Evolutionary conservation across 2,113 vertebrate genomes (phyloP), one percentile per base, ranked within the genome.

Genomic region (Pterocles gutturalis): DNA sequence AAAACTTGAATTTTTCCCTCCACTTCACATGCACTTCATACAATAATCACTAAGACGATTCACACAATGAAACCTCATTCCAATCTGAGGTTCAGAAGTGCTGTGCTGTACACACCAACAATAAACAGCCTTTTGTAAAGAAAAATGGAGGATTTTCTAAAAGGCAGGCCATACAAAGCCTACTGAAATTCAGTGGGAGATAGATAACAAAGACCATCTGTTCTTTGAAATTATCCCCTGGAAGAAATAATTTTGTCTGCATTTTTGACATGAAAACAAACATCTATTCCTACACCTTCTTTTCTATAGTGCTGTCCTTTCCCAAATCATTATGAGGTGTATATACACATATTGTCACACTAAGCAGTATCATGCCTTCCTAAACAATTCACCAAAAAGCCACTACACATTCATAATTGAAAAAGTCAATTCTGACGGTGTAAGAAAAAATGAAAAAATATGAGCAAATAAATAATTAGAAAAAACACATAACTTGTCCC

Each of bases 251-350:
- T 78, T 89, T 80, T 70, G 25, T 73, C 60, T 78, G 54, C 13
- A 51, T 79, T 93, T 96, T 86, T 83, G 49, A 46, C 67, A 83
- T 15, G 24, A 67, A 93, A 94, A 43, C 17, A 93, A 70, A 46
- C 17, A 33, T 70, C 58, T 70, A 22, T 83, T 90, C 31, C 67
- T 89, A 64, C 17, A 54, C 65, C 49, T 78, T 46, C 16, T 28
- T 41, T 71, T 83, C 71, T 62, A 7, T 22, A 83, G 58, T 26
- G 45, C 20, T 62, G 29, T 28, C 46, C 41, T n/a, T 89, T 86
- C 41, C 60, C 41, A 90, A 70, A 66, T 62, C 11, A 61, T 57
- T 77, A 34, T 29, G 15, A 83, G 70, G 31, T 7, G 2, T 66
- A 71, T 66, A 55, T 26, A 45, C 28, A 5, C 12, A 33, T 38